Evolutionary conservation across 2,113 vertebrate species (phyloP), one percentile per base, ranked within the genome.

Genomic region (Empidonax alnorum): DNA sequence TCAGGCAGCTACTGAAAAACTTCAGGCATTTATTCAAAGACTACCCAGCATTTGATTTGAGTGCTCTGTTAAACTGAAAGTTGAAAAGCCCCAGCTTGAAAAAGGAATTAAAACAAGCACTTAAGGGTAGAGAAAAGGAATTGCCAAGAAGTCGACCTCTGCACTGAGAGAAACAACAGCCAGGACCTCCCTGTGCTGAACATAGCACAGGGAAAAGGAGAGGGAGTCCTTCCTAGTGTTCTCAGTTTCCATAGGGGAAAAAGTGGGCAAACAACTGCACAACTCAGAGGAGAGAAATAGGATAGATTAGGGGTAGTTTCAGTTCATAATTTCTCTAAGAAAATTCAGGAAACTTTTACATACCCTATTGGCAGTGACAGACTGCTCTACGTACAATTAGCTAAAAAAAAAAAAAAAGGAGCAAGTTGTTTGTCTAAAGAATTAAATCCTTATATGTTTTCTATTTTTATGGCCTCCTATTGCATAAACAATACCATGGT

Each of bases 61-160:
- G 14, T 86, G 47, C 21, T 84, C 49, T 78, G 28, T 78, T 90
- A 56, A 95, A 86, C 9, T 86, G 68, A 20, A 84, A 92, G 24
- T 67, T 79, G 59, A 62, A 93, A 85, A 92, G 25, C 4, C 39
- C 4, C 28, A 56, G 27, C 16, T 84, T 81, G 84, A 78, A 87
- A 94, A 87, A 47, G 39, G 62, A 92, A 93, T 87, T 90, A 91
- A 86, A 93, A 55, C 42, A 96, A 89, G 65, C 71, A 46, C 81
- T 84, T 72, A 65, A 89, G 77, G 41, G 44, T 22, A 84, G 78
- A 73, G 77, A 61, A 89, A 81, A 88, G 12, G 55, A 93, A 80
- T 77, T 94, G 88, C 95, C 85, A 90, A 92, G 92, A 96, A 84
- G 77, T 79, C 2, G n/a, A 90, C 85, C 85, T 84, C 68, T 93